Percentiles rank a stretch among this genome's conserved stretches.
These are phyloP conservation scores for Cuculus canorus DNA, from an alignment of 2,797 vertebrate genomes.

Conservation along the genomic window DNA sequence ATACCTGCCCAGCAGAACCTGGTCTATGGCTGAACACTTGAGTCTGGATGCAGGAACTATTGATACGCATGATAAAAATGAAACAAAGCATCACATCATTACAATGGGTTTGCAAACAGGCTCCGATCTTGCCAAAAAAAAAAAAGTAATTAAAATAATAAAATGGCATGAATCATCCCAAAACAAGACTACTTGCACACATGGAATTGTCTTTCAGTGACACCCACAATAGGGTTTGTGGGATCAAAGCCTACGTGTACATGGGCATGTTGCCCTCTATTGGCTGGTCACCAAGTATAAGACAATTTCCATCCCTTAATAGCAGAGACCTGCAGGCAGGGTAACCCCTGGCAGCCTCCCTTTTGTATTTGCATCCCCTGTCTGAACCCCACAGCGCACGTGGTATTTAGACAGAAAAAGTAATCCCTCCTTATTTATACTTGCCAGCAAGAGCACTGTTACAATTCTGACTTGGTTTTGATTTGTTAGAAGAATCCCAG, in stretches of 20 bases:
- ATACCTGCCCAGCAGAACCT: neutral
- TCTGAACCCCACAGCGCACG: fast-evolving
- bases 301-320: neutral
- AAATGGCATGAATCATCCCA: neutral
- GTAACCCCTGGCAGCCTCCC: neutral
- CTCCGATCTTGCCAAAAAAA: neutral
- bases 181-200: neutral
- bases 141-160: neutral
- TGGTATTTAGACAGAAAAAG: neutral
- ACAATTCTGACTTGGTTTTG: neutral
- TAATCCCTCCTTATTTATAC: neutral
- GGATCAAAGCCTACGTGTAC: neutral
- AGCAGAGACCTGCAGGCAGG: neutral
- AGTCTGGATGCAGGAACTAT: neutral
- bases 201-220: neutral
- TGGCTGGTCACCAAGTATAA: neutral
- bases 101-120: neutral
- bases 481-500: neutral
- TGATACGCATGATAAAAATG: fast-evolving
- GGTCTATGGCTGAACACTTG: neutral
- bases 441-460: neutral
- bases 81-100: neutral
- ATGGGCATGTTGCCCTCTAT: constrained; percentile 61
- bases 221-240: neutral
- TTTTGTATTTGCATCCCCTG: neutral